These are phyloP conservation scores for Ophiothrix spiculata DNA, from an alignment of 35 echinoderm and acorn worm genomes.

Conservation along the genomic window DNA sequence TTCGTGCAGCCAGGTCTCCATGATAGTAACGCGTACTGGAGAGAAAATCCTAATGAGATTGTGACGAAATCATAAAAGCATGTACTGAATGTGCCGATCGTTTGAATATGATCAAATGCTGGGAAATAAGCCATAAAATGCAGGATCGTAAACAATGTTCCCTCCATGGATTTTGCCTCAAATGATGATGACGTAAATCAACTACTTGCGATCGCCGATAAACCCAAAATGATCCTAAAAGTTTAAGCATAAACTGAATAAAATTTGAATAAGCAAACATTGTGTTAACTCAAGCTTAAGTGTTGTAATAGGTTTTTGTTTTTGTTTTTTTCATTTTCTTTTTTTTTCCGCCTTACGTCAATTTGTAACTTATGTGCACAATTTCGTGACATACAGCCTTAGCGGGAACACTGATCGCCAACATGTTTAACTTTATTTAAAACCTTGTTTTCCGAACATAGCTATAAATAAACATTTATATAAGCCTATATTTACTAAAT, in stretches of 20 bases:
- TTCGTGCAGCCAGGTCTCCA: slow-evolving; percentile 85
- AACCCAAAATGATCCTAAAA: not conserved
- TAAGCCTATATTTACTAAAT: not conserved
- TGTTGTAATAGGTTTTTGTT: too few species aligned
- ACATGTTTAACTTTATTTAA: not conserved
- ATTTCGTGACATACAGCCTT: not conserved
- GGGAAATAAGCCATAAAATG: not conserved
- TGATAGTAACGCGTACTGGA: slow-evolving; percentile 80
- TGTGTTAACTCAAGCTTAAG: too few species aligned
- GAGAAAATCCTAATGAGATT: slow-evolving; percentile 64
- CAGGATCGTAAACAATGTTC: not conserved
- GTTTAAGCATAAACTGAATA: too few species aligned
- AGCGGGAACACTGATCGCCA: not conserved
- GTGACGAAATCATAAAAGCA: not conserved
- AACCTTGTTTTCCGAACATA: not conserved
- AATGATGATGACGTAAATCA: not conserved
- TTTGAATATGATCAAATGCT: not conserved
- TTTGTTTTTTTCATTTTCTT: too few species aligned
- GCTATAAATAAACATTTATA: not conserved
- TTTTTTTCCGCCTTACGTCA: too few species aligned
- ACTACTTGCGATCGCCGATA: too few species aligned
- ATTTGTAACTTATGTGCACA: not conserved
- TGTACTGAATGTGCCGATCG: not conserved
- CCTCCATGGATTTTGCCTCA: not conserved
- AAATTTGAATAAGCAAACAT: too few species aligned